Conservation (phyloP, 2,113 vertebrate genomes). For the Zootoca vivipara region DNA sequence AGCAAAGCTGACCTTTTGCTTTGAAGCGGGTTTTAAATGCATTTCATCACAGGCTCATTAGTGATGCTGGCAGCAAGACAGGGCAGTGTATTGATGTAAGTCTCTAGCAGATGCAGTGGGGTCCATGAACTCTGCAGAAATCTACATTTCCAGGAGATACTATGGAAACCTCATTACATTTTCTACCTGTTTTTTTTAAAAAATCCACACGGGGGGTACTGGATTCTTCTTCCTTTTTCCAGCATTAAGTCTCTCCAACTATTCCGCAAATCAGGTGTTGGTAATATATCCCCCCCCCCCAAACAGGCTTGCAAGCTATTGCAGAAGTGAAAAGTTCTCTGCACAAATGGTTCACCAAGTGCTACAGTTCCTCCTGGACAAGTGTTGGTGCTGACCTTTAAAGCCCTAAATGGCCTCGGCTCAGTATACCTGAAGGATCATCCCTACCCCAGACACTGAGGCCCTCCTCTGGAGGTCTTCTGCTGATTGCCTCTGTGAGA, state of each 20-base stretch:
- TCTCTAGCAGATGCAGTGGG: neutral
- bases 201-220: neutral
- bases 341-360: neutral
- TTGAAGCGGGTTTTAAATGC: neutral
- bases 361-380: neutral
- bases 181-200: neutral
- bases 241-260: neutral
- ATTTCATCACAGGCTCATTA: constrained; percentile 10
- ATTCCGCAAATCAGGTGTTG: neutral
- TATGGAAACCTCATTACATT: neutral
- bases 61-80: neutral
- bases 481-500: too few species aligned
- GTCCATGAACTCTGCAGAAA: neutral
- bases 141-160: neutral
- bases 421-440: too few species aligned
- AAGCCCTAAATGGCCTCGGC: too few species aligned
- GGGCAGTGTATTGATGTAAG: neutral
- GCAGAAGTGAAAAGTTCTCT: neutral
- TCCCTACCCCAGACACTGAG: too few species aligned
- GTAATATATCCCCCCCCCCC: neutral
- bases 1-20: constrained; percentile 1
- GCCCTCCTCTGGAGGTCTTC: too few species aligned
- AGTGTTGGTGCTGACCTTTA: too few species aligned
- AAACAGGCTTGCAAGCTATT: neutral
- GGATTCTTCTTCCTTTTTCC: neutral